These are phyloP conservation scores for Cryptotermes secundus DNA, from an alignment of 1,140 invertebrate genomes.

Conservation along the genomic window DNA sequence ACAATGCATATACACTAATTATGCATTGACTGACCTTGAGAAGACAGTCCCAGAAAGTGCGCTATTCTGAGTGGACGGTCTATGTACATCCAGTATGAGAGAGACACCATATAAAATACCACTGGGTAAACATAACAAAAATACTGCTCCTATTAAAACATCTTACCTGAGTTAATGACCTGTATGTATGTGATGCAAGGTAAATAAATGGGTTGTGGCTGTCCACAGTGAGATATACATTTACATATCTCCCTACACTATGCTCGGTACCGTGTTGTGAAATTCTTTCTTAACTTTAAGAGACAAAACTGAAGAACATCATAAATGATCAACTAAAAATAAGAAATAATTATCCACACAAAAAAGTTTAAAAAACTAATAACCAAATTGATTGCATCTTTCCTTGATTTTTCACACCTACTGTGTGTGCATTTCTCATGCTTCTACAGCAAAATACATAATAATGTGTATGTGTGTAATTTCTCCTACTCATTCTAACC, in stretches of 20 bases:
- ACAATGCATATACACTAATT: background rate
- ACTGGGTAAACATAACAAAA: conserved; percentile 25
- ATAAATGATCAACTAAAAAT: conserved; percentile 2
- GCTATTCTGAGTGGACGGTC: conserved; percentile 21
- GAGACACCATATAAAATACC: conserved; percentile 19
- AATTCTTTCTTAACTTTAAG: conserved; percentile 9
- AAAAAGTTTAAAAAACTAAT: background rate
- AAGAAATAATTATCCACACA: conserved; percentile 18
- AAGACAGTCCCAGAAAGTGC: background rate
- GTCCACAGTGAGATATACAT: background rate
- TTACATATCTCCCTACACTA: background rate
- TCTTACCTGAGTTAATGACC: conserved; percentile 31
- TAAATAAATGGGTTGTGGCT: conserved; percentile 17
- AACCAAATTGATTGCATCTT: conserved; percentile 28
- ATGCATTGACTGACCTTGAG: background rate
- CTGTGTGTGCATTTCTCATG: conserved; percentile 29
- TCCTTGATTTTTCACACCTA: conserved; percentile 30
- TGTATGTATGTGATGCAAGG: conserved; percentile 23
- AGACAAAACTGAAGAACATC: conserved; percentile 15
- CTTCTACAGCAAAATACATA: conserved; percentile 35
- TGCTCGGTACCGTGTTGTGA: conserved; percentile 25
- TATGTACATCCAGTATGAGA: conserved; percentile 15
- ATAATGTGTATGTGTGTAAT: conserved; percentile 34
- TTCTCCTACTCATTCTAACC: conserved; percentile 30
- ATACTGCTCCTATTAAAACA: conserved; percentile 26